Conservation (phyloP, 2,888 invertebrate genomes). For the Beris morrisii region DNA sequence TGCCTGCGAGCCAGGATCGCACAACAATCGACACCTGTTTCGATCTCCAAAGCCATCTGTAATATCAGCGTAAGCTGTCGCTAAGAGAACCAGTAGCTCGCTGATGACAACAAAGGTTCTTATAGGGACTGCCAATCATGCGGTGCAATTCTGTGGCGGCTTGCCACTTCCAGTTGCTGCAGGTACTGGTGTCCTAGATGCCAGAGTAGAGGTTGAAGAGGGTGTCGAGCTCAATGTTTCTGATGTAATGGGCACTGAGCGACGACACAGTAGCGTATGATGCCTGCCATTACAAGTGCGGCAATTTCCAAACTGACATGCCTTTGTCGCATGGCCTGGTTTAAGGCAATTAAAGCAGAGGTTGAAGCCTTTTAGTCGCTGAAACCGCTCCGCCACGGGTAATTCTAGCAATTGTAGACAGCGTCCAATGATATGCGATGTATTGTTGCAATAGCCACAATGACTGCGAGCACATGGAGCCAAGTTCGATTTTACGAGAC, state of each 20-base stretch:
- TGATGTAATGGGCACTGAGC: no score
- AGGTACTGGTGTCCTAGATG: not conserved
- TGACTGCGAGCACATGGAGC: not conserved
- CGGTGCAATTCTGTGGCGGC: not conserved
- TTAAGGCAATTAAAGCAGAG: constrained; percentile 32
- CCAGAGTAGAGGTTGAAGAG: not conserved
- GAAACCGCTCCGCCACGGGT: constrained; percentile 27
- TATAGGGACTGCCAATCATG: not conserved
- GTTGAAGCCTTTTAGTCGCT: constrained; percentile 19
- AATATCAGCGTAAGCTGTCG: not conserved
- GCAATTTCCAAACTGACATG: constrained; percentile 22
- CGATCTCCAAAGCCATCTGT: not conserved
- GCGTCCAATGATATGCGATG: constrained; percentile 14
- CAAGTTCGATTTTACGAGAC: not conserved
- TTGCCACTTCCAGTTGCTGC: not conserved
- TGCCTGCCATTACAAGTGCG: constrained; percentile 27
- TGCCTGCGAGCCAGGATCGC: not conserved
- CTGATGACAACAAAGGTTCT: not conserved
- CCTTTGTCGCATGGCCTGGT: constrained; percentile 30
- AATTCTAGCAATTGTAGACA: constrained; percentile 27
- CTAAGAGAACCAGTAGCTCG: not conserved
- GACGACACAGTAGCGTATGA: not conserved
- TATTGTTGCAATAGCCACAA: constrained; percentile 10
- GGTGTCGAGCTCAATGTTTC: no score
- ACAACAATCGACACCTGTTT: not conserved